phyloP scores from a whole-genome alignment of 2,888 invertebrate species.

The Hoplodrina ambigua region DNA sequence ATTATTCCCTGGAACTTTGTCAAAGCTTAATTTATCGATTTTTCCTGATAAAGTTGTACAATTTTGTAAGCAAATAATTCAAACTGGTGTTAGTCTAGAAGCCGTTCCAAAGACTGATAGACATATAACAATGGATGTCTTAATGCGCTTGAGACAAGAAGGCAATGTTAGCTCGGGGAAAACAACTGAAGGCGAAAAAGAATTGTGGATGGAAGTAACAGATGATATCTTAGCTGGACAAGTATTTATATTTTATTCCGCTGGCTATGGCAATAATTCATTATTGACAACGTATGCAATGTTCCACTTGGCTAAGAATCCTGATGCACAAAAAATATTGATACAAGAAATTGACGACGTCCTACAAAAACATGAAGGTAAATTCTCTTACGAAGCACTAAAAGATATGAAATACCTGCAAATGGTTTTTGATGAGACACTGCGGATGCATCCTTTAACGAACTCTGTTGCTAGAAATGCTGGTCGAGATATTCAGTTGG shows the following conservation, averaged over 20 bases:
- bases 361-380: slow-evolving; percentile 69
- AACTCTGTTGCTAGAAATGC: slow-evolving; percentile 76
- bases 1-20: slow-evolving; percentile 64
- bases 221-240: slow-evolving; percentile 78
- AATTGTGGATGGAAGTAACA: slow-evolving; percentile 66
- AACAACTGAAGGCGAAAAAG: slow-evolving; percentile 36
- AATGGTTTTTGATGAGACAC: slow-evolving; percentile 74
- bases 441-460: slow-evolving; percentile 81
- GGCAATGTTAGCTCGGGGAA: slow-evolving; percentile 25
- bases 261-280: slow-evolving; percentile 84
- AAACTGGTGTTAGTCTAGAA: slow-evolving; percentile 49
- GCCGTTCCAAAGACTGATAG: slow-evolving; percentile 32
- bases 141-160: slow-evolving; percentile 59
- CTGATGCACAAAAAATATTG: slow-evolving; percentile 76
- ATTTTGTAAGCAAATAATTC: slow-evolving; percentile 64
- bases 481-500: slow-evolving; percentile 73
- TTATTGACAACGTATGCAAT: slow-evolving; percentile 75
- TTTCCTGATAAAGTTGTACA: slow-evolving; percentile 55
- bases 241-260: slow-evolving; percentile 80
- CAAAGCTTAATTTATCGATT: slow-evolving; percentile 62
- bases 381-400: slow-evolving; percentile 78
- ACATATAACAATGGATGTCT: slow-evolving; percentile 64
- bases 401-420: slow-evolving; percentile 81
- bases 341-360: slow-evolving; percentile 73
- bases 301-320: slow-evolving; percentile 79